A percentile compares a stretch with the other conserved stretches of the same genome.
phyloP scores from a whole-genome alignment of 2,888 invertebrate species.

The Spilosoma lubricipeda region DNA sequence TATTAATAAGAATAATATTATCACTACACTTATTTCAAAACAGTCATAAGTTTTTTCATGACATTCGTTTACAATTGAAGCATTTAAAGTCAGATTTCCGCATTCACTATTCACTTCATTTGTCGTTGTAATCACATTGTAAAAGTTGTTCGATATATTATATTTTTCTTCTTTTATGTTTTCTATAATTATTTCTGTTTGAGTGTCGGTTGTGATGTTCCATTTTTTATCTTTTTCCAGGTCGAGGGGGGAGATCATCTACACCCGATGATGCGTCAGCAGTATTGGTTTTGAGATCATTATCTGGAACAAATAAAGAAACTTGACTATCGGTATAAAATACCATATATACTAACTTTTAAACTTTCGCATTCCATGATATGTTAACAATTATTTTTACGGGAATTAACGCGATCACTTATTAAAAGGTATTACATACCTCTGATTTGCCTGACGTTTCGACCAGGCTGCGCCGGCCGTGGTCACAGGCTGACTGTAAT shows the following conservation, averaged over 20 bases:
- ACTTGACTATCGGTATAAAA: not conserved
- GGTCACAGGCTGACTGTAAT: too few species aligned
- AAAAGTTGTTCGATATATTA: slow-evolving; percentile 65
- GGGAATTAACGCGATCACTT: too few species aligned
- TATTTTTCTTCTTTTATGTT: slow-evolving; percentile 67
- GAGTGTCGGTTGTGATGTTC: slow-evolving; percentile 65
- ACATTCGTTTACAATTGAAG: slow-evolving; percentile 52
- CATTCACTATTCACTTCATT: slow-evolving; percentile 52
- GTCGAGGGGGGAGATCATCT: slow-evolving; percentile 72
- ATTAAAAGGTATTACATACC: too few species aligned
- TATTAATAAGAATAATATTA: slow-evolving; percentile 88
- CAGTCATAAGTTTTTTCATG: slow-evolving; percentile 65
- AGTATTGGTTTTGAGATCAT: slow-evolving; percentile 48
- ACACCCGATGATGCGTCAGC: slow-evolving; percentile 36
- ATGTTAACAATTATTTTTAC: too few species aligned
- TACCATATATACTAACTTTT: too few species aligned
- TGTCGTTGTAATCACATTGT: slow-evolving; percentile 60
- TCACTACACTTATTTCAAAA: slow-evolving; percentile 87
- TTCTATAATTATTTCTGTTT: slow-evolving; percentile 68
- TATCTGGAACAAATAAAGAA: slow-evolving; percentile 64
- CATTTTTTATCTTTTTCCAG: slow-evolving; percentile 68
- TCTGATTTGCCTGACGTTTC: too few species aligned
- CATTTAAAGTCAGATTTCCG: slow-evolving; percentile 46
- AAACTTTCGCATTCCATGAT: too few species aligned
- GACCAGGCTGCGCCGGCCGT: too few species aligned